A percentile compares a stretch with the other conserved stretches of the same genome.
Conservation (phyloP, 2,797 vertebrate species). For the Prionace glauca region DNA sequence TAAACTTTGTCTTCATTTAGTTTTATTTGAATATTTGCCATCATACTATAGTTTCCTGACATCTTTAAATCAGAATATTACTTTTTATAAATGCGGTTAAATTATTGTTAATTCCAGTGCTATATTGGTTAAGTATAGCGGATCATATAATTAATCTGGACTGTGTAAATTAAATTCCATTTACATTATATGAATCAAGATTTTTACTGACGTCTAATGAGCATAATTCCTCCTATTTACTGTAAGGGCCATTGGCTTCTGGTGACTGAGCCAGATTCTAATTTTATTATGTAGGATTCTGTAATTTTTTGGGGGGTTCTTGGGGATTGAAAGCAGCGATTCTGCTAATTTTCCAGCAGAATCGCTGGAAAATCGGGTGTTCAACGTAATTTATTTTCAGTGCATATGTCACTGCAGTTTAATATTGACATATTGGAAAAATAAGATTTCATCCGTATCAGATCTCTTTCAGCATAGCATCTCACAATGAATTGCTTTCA, state of each 20-base stretch:
- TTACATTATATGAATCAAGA: not conserved
- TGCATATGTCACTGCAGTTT: not conserved
- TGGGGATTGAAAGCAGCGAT: not conserved
- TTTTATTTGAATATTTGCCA: not conserved
- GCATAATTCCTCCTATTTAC: not conserved
- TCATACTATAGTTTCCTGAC: not conserved
- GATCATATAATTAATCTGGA: not conserved
- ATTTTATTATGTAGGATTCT: not conserved
- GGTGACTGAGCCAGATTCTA: constrained; percentile 22
- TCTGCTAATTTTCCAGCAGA: constrained; percentile 22
- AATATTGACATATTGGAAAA: constrained; percentile 29
- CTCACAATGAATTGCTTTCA: not conserved
- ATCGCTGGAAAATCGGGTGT: no score
- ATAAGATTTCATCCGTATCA: not conserved
- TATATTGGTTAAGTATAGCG: not conserved
- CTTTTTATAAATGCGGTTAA: not conserved
- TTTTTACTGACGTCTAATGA: not conserved
- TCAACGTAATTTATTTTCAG: constrained; percentile 7
- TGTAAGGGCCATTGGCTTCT: not conserved
- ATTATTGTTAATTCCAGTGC: not conserved
- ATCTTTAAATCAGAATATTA: not conserved
- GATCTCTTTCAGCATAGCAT: not conserved
- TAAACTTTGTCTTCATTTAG: not conserved
- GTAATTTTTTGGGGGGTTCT: not conserved
- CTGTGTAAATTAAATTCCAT: not conserved